Base-by-base conservation (phyloP, 1,140 invertebrate species). In the Anastrepha ludens region DNA sequence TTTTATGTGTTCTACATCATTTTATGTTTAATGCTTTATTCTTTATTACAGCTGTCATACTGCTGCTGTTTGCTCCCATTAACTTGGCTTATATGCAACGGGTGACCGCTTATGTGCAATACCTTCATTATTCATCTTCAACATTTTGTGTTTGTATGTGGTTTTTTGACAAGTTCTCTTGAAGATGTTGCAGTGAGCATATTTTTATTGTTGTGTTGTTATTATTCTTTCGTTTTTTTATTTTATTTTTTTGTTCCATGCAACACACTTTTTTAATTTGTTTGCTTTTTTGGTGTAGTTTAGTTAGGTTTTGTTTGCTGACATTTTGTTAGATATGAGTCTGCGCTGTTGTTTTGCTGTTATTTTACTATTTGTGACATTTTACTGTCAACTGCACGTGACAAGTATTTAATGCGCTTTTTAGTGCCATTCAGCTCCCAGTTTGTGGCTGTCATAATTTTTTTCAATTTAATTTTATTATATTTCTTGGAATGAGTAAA, bases 161-260 rank as follows among this genome's bases (percentile, higher is more conserved):
- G 74, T 20, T 81, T 81, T 55, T n/a, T 81, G 8, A 81, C 74
- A 81, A 81, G 74, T 81, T 81, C 74, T 50, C 3, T 29, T 13
- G 74, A 81, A 81, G 47, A 11, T 81, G 74, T 81, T 81, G 74
- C 74, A 81, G 44, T 81, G 58, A 81, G n/a, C 74, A 50, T 50
- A 55, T 55, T 81, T 67, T 67, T 67, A 13, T 64, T 64, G 9
- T 64, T 64, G 17, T 17, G 7, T 67, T 67, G 8, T 39, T 67
- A 7, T 67, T 20, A 7, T 9, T 67, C 2, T 67, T 67, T 67
- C 20, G 6, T 67, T 67, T 67, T 67, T 67, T 29, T 39, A 9
- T 39, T 5, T 39, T n/a, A 5, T 64, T 64, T 64, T 64, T 17
- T 17, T 64, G 65, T 41, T 47, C 13, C 70, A 62, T 6, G 70